phyloP scores from a whole-genome alignment of 2,888 invertebrate species.

The Harpalus rufipes region DNA sequence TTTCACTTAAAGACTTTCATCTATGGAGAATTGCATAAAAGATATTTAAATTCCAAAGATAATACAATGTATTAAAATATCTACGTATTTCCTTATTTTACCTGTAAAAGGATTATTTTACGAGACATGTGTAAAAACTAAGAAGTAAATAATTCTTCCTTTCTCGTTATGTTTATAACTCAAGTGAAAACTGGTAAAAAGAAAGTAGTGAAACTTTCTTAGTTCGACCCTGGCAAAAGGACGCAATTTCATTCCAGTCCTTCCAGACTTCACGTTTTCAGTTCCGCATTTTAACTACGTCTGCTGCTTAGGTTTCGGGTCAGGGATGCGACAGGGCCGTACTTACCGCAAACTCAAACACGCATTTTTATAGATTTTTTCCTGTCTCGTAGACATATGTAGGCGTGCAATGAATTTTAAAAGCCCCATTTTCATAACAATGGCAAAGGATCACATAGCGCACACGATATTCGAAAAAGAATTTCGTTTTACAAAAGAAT shows the following conservation, averaged over 20 bases:
- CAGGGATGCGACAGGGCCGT: slow-evolving; percentile 26
- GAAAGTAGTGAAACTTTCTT: too few species aligned
- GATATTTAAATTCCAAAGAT: too few species aligned
- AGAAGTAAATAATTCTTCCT: too few species aligned
- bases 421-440: slow-evolving; percentile 33
- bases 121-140: too few species aligned
- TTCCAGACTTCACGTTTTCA: slow-evolving; percentile 17
- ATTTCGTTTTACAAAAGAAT: neutral
- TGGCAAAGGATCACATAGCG: neutral
- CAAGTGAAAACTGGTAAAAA: too few species aligned
- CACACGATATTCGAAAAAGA: neutral
- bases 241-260: slow-evolving; percentile 42
- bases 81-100: too few species aligned
- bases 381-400: slow-evolving; percentile 5
- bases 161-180: too few species aligned
- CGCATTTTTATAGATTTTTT: slow-evolving; percentile 29
- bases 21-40: too few species aligned
- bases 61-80: too few species aligned
- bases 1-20: too few species aligned
- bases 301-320: slow-evolving; percentile 43
- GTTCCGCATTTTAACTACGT: slow-evolving; percentile 63
- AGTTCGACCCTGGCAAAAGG: neutral
- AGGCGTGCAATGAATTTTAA: neutral
- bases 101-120: too few species aligned
- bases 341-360: slow-evolving; percentile 42